Conservation (phyloP, 1,140 invertebrate genomes). For the Aleiodes sp. region DNA sequence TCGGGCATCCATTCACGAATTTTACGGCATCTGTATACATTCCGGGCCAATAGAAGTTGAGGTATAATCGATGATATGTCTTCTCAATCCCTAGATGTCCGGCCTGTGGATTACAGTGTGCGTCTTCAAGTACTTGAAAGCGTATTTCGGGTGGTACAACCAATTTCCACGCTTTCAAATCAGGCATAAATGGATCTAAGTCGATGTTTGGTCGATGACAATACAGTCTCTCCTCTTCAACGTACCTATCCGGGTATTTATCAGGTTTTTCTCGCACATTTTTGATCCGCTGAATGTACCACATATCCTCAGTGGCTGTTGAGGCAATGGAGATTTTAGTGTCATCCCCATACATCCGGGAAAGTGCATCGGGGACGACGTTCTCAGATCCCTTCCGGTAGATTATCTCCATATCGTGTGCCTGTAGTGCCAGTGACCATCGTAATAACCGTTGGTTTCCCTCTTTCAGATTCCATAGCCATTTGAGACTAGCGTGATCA, state of each 20-base stretch:
- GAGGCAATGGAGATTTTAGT: neutral
- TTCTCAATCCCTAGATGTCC: constrained; percentile 47
- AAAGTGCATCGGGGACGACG: constrained; percentile 21
- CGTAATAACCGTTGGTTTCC: constrained; percentile 27
- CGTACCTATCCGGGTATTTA: constrained; percentile 9
- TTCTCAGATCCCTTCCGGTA: constrained; percentile 36
- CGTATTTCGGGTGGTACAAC: constrained; percentile 39
- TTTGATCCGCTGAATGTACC: neutral
- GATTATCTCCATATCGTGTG: constrained; percentile 41
- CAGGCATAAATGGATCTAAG: constrained; percentile 5
- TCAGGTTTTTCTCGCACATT: neutral
- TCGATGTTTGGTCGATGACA: constrained; percentile 7
- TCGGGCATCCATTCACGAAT: constrained; percentile 36
- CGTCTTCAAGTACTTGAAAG: neutral
- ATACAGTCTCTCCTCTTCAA: neutral
- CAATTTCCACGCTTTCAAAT: constrained; percentile 42
- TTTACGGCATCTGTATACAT: constrained; percentile 32
- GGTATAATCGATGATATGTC: constrained; percentile 31
- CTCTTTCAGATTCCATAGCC: neutral
- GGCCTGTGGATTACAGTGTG: neutral
- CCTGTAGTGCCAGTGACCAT: constrained; percentile 40
- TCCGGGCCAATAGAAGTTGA: constrained; percentile 47
- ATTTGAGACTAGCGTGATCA: constrained; percentile 55
- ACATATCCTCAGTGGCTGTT: neutral
- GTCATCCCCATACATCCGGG: neutral